Evolutionary conservation across 2,113 vertebrate species (phyloP), one percentile per base, ranked within the genome.

Genomic region (Xiphophorus hellerii): DNA sequence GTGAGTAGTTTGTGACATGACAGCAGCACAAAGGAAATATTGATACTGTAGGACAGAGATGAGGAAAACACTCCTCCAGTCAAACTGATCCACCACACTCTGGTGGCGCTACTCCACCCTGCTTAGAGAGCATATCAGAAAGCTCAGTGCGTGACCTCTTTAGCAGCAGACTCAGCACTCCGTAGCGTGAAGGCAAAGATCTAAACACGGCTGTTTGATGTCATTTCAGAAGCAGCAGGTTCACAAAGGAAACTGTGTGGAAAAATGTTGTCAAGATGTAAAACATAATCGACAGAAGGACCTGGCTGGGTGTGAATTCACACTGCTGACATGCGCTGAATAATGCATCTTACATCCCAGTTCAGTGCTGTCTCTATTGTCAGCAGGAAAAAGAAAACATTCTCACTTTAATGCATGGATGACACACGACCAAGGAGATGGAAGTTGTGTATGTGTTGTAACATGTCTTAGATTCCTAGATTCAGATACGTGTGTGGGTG

Each of bases 181-280:
- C 78, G 66, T 31, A 31, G 69, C 62, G 42, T 42, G 63, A 73
- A 74, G 80, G 83, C 84, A 80, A 65, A 51, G 73, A 75, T 84
- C 77, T 77, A 76, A 84, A 80, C 71, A 76, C 80, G 68, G 64
- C 84, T 79, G 79, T 87, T 89, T 89, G 80, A 86, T 88, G 27
- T 39, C 44, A 14, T 69, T 69, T 79, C 48, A 58, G n/a, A 31
- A 48, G 69, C 72, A 64, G 71, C 74, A 54, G 62, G 60, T 78
- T 80, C 68, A 64, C 29, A 77, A 29, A 39, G 48, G 14, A 51
- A 17, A 39, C 33, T 69, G 66, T 67, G 63, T 66, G 31, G 54
- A 54, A 66, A 42, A 48, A 48, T 60, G 20, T 54, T 61, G 68
- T 28, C 61, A 35, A 67, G 69, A 30, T 69, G 67, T 44, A 33